Evolutionary conservation across 2,888 invertebrate genomes (phyloP).

Genomic region (Acanthosepion esculentum): DNA sequence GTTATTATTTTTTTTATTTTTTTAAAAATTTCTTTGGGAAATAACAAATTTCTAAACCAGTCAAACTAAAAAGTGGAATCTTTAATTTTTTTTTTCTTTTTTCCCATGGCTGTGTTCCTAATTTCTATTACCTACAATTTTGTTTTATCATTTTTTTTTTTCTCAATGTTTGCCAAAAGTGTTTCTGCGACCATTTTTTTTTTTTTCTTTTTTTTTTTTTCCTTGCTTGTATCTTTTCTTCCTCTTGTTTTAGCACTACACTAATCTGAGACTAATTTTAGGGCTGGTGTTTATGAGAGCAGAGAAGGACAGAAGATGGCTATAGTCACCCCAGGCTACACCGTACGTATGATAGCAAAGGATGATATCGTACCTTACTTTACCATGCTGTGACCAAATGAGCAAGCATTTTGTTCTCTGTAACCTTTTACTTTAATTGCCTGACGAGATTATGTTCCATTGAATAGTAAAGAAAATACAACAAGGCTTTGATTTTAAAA

Average conservation of each 20-base stretch:
- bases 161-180: neutral
- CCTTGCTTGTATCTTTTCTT: neutral
- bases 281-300: constrained; percentile 53
- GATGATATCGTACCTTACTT: constrained; percentile 41
- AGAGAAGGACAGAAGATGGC: constrained; percentile 47
- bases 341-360: constrained; percentile 55
- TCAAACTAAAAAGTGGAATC: neutral
- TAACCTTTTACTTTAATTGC: constrained; percentile 22
- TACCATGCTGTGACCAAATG: constrained; percentile 39
- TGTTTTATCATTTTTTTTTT: neutral
- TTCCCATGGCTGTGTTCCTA: neutral
- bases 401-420: constrained; percentile 40
- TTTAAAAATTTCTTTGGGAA: neutral
- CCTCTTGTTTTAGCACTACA: constrained; percentile 53
- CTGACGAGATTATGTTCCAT: neutral
- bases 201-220: neutral
- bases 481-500: neutral
- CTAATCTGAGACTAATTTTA: constrained; percentile 71
- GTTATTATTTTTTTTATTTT: too few species aligned
- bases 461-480: neutral
- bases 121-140: neutral
- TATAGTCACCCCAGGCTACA: constrained; percentile 48
- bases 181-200: constrained; percentile 34
- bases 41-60: neutral
- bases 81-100: neutral